Base-by-base conservation (phyloP, 92 coral and sea anemone genomes). In the Porites rus region DNA sequence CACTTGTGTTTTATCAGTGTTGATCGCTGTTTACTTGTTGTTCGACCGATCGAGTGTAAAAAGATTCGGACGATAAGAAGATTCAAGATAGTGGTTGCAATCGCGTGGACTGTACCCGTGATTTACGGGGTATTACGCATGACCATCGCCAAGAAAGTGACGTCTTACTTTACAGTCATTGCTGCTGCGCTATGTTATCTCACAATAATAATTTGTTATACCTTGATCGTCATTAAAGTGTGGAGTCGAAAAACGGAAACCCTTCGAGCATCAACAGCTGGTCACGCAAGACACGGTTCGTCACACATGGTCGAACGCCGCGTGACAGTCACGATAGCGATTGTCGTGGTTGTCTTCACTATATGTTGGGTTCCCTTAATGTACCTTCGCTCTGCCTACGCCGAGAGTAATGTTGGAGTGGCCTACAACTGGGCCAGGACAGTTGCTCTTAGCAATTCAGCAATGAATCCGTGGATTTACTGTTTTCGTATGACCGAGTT, bases 371-470 rank as follows among this genome's bases (percentile, higher is more conserved):
- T 93, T 54, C 98, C 98, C 0, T 77, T 94, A 14, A 82, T 94
- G 71, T 79, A 80, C 25, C 70, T 94, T 80, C 91, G 98, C 24
- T 77, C 90, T 60, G 75, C 24, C 58, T 66, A 77, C 59, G 94
- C 94, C 10, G 87, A 89, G 38, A 65, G 77, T 14, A 88, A 92
- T 64, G 84, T 86, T 21, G 95, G 96, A 14, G 81, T 88, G 17
- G 94, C 92, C 0, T 94, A 94, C 79, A 94, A 93, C 88, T 94
- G 98, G 98, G 98, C 96, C 43, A 89, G 98, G 3, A 91, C 98
- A 0, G 76, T 94, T 2, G 93, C 96, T 43, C 83, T 94, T 54
- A 90, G 93, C 77, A 92, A 92, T 78, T 92, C 96, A 12, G 96
- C 98, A 3, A 75, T 91, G 80, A 94, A 94, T 50, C 98, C 96